These are phyloP conservation scores for Armadillidium nasatum DNA, from an alignment of 1,140 invertebrate species.

Conservation along the genomic window DNA sequence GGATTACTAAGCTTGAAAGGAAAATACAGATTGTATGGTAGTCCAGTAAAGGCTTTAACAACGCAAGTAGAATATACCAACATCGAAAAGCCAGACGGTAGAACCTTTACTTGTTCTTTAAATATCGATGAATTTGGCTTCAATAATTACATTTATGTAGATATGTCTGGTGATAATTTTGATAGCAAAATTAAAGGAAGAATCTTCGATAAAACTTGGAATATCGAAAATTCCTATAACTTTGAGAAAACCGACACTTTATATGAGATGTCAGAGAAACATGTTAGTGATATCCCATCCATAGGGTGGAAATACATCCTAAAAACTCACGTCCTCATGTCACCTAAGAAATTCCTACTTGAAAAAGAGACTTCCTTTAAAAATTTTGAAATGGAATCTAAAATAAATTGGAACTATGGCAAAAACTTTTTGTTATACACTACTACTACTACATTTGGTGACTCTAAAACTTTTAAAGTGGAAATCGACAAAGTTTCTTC, in stretches of 20 bases:
- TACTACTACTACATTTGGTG: too few species aligned
- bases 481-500: too few species aligned
- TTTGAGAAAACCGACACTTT: background rate
- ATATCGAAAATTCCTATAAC: background rate
- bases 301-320: background rate
- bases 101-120: background rate
- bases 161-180: background rate
- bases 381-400: background rate
- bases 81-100: background rate
- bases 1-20: background rate
- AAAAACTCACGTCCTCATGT: background rate
- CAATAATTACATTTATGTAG: background rate
- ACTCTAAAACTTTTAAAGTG: too few species aligned
- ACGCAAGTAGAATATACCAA: background rate
- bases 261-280: background rate
- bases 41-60: background rate
- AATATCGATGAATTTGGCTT: background rate
- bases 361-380: background rate
- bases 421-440: too few species aligned
- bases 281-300: background rate
- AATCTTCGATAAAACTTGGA: background rate
- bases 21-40: background rate
- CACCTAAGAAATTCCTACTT: background rate
- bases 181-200: background rate
- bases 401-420: background rate